A percentile compares a stretch with the other conserved stretches of the same genome.
phyloP scores from a whole-genome alignment of 2,888 invertebrate species.

The Rhimphoctona megacephalus region DNA sequence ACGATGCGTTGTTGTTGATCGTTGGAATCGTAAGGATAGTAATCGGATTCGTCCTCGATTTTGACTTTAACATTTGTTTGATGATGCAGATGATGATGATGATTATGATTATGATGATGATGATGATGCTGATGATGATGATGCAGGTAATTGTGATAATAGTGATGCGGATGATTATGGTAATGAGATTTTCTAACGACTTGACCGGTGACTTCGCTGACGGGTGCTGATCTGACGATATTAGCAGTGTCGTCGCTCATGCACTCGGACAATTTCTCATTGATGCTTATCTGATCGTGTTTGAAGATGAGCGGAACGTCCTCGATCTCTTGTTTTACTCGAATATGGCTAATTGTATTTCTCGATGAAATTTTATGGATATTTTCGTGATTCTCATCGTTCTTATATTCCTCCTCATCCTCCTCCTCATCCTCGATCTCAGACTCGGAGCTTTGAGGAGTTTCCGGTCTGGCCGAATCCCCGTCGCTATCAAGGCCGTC shows the following conservation, averaged over 20 bases:
- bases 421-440: conserved; percentile 78
- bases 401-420: conserved; percentile 70
- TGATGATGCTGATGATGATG: conserved; percentile 27
- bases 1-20: conserved; percentile 49
- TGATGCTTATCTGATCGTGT: conserved; percentile 81
- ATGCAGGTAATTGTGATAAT: conserved; percentile 36
- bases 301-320: conserved; percentile 75
- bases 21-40: conserved; percentile 56
- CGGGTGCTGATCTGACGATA: conserved; percentile 74
- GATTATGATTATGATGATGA: conserved; percentile 23
- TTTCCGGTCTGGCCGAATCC: conserved; percentile 81
- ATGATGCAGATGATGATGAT: conserved; percentile 33
- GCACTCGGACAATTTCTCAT: conserved; percentile 77
- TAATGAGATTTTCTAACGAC: conserved; percentile 70
- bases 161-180: not conserved
- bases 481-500: conserved; percentile 84
- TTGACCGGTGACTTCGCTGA: conserved; percentile 82
- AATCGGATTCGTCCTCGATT: conserved; percentile 65
- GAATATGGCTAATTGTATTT: not conserved
- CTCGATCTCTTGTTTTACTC: conserved; percentile 32
- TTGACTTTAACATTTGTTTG: conserved; percentile 69
- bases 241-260: conserved; percentile 63
- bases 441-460: conserved; percentile 81
- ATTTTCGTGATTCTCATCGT: conserved; percentile 71
- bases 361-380: not conserved